These are phyloP conservation scores for Achatina immaculata DNA, from an alignment of 1,140 invertebrate genomes.

Conservation along the genomic window DNA sequence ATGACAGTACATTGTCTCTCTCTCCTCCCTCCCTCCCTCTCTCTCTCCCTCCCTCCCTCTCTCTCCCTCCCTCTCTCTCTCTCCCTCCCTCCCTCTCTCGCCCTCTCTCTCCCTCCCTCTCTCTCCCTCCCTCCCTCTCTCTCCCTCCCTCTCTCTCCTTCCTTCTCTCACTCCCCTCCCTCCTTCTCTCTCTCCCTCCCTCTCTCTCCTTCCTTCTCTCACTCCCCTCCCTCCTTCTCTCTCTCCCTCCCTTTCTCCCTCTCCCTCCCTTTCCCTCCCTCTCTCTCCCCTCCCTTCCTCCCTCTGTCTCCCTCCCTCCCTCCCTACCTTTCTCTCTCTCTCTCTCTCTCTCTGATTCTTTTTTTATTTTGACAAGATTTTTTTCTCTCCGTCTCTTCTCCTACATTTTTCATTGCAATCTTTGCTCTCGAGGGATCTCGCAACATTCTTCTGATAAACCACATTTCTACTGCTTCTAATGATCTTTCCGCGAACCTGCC, in stretches of 20 bases:
- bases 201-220: background rate
- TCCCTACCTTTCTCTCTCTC: background rate
- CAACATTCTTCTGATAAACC: too few relatives aligned
- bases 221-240: background rate
- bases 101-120: constrained; percentile 17
- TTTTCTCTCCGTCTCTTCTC: background rate
- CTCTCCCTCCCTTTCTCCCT: constrained; percentile 24
- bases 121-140: constrained; percentile 1
- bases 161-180: background rate
- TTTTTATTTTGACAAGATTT: background rate
- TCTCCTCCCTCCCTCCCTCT: constrained; percentile 31
- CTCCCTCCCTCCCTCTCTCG: constrained; percentile 22
- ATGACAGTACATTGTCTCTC: constrained; percentile 26
- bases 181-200: constrained; percentile 2
- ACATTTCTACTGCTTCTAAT: too few relatives aligned
- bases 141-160: background rate
- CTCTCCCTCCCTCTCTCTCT: constrained; percentile 34
- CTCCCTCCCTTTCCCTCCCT: background rate
- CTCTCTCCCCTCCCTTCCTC: background rate
- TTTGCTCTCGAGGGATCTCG: too few relatives aligned
- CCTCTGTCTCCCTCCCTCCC: too few relatives aligned
- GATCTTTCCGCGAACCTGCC: too few relatives aligned
- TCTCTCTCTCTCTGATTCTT: background rate
- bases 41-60: constrained; percentile 34
- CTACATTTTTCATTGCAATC: too few relatives aligned